Evolutionary conservation across 2,797 vertebrate genomes (phyloP), one percentile per base, ranked within the genome.

Genomic region (Gouania willdenowi): DNA sequence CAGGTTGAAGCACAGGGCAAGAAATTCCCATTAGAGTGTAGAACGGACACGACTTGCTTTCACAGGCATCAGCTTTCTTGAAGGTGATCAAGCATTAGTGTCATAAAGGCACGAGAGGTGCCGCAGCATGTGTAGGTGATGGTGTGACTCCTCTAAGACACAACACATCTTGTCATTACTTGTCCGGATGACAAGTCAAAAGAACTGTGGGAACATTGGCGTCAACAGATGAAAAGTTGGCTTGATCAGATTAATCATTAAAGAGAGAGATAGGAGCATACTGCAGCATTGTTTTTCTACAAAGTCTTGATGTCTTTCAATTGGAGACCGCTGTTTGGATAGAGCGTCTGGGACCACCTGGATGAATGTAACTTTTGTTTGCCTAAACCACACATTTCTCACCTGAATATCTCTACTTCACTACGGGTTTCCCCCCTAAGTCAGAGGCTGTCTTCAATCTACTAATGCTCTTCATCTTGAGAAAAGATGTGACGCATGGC

Each of bases 181-280:
- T 79, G 85, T 77, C 65, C 49, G 26, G 41, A 51, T 64, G 77
- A 73, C 77, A 53, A 66, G 52, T 81, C 70, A 66, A 77, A 82
- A 69, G 59, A 60, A 32, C 54, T 71, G 62, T 41, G 6, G 38
- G 48, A 79, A 53, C 65, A 43, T 37, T 62, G 79, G 55, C 69
- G 75, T 75, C 64, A 32, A 66, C 64, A 77, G 80, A 89, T 89
- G 77, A 87, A 88, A 75, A 82, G 84, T 71, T 49, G 71, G 75
- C 75, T 66, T 22, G 56, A 90, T 90, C 87, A 88, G 87, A 88
- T 90, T 79, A 87, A 87, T 86, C 87, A 87, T 87, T 86, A 81
- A 86, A 87, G 85, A n/a, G 12, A 42, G 68, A 74, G 75, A 79
- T 83, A 71, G 0, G 54, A 67, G 44, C 65, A 65, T 60, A 74